A percentile compares a stretch with the other conserved stretches of the same genome.
phyloP scores from a whole-genome alignment of 2,797 vertebrate species.

The Halcyon chelicuti region DNA sequence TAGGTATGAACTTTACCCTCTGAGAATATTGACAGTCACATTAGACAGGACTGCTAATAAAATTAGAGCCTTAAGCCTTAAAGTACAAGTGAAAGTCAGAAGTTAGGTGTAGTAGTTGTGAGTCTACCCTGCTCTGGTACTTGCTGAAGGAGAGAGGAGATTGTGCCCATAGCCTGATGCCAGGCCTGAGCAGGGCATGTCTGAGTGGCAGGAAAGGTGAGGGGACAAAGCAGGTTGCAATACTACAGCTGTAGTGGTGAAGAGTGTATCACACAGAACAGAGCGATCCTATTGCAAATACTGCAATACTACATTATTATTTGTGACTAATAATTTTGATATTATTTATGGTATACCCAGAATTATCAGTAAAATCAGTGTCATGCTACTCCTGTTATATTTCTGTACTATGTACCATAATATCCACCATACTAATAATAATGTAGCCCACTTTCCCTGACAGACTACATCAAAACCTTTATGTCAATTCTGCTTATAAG shows the following conservation, averaged over 20 bases:
- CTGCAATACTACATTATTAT: background rate
- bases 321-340: background rate
- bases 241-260: background rate
- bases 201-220: background rate
- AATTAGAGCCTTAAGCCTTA: background rate
- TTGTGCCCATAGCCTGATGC: accelerated
- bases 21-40: background rate
- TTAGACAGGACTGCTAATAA: background rate
- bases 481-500: background rate
- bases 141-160: background rate
- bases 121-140: background rate
- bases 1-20: background rate
- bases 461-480: background rate
- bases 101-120: background rate
- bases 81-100: background rate
- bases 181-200: background rate
- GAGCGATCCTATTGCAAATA: background rate
- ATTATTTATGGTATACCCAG: background rate
- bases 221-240: background rate
- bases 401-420: background rate
- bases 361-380: background rate
- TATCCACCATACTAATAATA: background rate
- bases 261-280: background rate
- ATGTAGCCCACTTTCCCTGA: background rate
- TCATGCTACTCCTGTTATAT: background rate